These are phyloP conservation scores for Pituophis catenifer DNA, from an alignment of 2,113 vertebrate species.

Conservation along the genomic window DNA sequence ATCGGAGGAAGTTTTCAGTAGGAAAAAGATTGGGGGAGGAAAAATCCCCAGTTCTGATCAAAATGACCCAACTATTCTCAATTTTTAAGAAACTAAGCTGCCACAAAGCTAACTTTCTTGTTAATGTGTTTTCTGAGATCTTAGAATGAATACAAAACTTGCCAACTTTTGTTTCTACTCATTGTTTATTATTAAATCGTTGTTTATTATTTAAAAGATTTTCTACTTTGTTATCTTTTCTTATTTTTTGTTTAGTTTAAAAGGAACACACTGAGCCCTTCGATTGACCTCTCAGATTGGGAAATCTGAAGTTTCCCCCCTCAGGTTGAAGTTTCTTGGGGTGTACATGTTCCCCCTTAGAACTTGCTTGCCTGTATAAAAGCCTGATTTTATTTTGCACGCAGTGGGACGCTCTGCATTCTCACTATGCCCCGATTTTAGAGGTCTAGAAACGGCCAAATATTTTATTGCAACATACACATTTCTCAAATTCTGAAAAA, in stretches of 20 bases:
- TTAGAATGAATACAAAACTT: background rate
- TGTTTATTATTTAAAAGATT: background rate
- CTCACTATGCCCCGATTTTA: background rate
- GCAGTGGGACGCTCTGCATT: background rate
- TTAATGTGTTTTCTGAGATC: background rate
- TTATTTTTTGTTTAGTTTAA: background rate
- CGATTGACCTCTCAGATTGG: background rate
- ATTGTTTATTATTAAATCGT: background rate
- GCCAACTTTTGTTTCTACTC: background rate
- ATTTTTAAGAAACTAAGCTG: background rate
- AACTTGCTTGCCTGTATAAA: background rate
- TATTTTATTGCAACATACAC: too few species aligned
- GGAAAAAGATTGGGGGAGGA: background rate
- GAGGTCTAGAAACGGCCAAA: background rate
- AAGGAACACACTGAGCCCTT: background rate
- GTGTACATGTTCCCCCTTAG: background rate
- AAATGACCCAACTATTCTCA: background rate
- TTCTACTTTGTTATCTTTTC: background rate
- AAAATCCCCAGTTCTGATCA: background rate
- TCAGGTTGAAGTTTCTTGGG: background rate
- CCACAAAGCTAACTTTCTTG: background rate
- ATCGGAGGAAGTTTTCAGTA: background rate
- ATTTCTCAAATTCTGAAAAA: background rate
- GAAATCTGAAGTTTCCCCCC: background rate
- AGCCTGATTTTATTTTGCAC: background rate